Evolutionary conservation across 35 echinoderm and acorn worm species (phyloP).

Genomic region (Ophioderma brevispina): DNA sequence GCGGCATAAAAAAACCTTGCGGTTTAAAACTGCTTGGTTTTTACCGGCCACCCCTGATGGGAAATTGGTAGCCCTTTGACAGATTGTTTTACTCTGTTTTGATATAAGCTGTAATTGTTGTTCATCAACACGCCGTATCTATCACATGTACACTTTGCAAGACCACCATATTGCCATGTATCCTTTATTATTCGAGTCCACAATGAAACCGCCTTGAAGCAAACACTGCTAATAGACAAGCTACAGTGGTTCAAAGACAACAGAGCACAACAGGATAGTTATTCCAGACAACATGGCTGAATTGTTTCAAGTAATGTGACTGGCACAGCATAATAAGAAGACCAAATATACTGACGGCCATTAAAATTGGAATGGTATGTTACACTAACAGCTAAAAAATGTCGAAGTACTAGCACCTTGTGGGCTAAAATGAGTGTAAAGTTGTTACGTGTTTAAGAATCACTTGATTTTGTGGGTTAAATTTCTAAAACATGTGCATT

Average conservation of each 20-base stretch:
- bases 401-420: no score
- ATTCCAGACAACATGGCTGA: slow-evolving; percentile 31
- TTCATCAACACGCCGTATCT: no score
- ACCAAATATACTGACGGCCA: neutral
- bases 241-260: slow-evolving; percentile 68
- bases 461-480: no score
- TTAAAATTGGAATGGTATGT: neutral
- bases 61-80: neutral
- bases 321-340: slow-evolving; percentile 19
- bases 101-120: neutral
- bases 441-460: no score
- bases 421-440: no score
- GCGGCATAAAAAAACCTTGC: neutral
- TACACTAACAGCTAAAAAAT: no score
- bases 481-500: no score
- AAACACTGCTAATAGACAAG: slow-evolving; percentile 53
- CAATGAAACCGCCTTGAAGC: slow-evolving; percentile 51
- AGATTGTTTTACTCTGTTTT: neutral
- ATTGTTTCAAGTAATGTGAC: no score
- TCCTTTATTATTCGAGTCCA: slow-evolving; percentile 43
- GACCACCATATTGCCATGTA: neutral
- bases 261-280: slow-evolving; percentile 45
- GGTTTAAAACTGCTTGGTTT: neutral
- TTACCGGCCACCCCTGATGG: no score
- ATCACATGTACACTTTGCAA: no score